phyloP scores from a whole-genome alignment of 1,140 invertebrate genomes.

The Mya arenaria region DNA sequence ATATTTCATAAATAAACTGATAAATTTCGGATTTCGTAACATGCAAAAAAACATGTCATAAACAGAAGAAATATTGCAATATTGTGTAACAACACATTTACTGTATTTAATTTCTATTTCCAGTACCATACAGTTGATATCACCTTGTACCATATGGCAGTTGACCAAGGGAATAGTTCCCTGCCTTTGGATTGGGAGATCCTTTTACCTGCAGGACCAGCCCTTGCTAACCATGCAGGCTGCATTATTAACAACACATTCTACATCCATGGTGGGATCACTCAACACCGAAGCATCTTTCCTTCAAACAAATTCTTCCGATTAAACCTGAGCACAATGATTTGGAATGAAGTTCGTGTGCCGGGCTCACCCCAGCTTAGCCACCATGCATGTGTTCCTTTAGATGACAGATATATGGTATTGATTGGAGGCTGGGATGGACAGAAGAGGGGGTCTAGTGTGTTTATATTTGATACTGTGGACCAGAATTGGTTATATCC shows the following conservation, averaged over 20 bases:
- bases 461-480: conserved; percentile 74
- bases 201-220: conserved; percentile 70
- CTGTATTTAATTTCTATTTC: conserved; percentile 23
- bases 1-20: too few species aligned
- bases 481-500: conserved; percentile 68
- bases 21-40: too few species aligned
- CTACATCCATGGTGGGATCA: conserved; percentile 78
- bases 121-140: background rate
- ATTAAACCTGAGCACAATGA: conserved; percentile 59
- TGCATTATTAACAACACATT: conserved; percentile 59
- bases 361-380: conserved; percentile 73
- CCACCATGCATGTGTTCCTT: conserved; percentile 75
- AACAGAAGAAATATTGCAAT: too few species aligned
- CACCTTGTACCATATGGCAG: too few species aligned
- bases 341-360: conserved; percentile 64
- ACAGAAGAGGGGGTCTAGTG: conserved; percentile 62
- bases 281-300: conserved; percentile 58
- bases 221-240: conserved; percentile 73
- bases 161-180: background rate
- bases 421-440: conserved; percentile 81
- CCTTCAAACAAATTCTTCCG: conserved; percentile 73
- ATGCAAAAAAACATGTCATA: too few species aligned
- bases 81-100: too few species aligned
- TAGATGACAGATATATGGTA: conserved; percentile 74
- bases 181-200: conserved; percentile 67